Evolutionary conservation across 2,113 vertebrate genomes (phyloP), one percentile per base, ranked within the genome.

Genomic region (Phoenicopterus ruber): DNA sequence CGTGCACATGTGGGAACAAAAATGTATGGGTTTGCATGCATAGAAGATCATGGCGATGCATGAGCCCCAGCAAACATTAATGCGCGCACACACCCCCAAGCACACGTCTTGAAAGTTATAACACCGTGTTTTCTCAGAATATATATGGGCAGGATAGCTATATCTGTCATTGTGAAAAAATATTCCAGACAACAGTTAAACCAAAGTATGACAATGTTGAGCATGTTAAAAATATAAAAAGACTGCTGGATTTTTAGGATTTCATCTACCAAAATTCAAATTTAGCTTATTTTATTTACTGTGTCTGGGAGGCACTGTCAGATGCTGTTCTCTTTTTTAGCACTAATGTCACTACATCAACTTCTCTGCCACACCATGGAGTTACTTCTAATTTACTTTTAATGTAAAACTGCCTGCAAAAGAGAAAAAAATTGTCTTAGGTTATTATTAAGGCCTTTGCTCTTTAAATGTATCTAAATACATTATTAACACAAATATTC

Each of bases 281-380:
- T 95, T 76, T 82, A 77, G 57, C 54, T 79, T 88, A 76, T 95
- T 93, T 92, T 76, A 72, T 88, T 96, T 88, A 50, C 67, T 49
- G 54, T 61, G 86, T 92, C 82, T 90, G 67, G 58, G 80, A 97
- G 59, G 63, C 78, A 87, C 49, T 90, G 67, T 58, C 78, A 90
- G 66, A 93, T 90, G 93, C 78, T 77, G 34, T 74, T 94, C 74
- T 86, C 74, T 81, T 77, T 83, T 95, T 88, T 70, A 94, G 74
- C 63, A 15, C 38, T 93, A 85, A 94, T 93, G 82, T 90, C 94
- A 95, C 61, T 82, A 58, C 69, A 91, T 69, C 91, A 96, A 74
- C 87, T 89, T 93, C 78, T 83, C 84, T 93, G 87, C 57, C 78
- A 87, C 62, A 20, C 66, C 55, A 58, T 7, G 13, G 42, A 96